A percentile compares a stretch with the other conserved stretches of the same genome.
Conservation (phyloP, 1,140 invertebrate genomes). For the Cyrtorhinus lividipennis region DNA sequence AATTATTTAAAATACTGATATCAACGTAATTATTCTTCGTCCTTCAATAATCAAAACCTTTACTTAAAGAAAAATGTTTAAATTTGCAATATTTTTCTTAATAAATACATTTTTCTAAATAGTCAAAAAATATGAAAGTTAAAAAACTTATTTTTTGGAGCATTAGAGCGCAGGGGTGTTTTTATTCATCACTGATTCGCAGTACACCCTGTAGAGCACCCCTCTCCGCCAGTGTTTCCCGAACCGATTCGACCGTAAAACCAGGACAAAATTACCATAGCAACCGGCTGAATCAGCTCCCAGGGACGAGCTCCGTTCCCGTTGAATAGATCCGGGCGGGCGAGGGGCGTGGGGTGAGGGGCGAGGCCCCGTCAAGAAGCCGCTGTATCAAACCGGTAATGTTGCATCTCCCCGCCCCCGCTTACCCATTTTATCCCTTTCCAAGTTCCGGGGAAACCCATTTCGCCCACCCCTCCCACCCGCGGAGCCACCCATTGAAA, state of each 20-base stretch:
- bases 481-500: not conserved
- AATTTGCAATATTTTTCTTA: too few relatives aligned
- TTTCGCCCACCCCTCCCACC: not conserved
- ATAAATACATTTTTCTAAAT: too few relatives aligned
- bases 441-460: too few relatives aligned
- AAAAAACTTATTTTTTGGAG: too few relatives aligned
- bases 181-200: not conserved
- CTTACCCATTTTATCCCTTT: not conserved
- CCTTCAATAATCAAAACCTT: too few relatives aligned
- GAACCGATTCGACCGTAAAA: not conserved
- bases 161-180: too few relatives aligned
- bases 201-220: not conserved
- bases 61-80: too few relatives aligned
- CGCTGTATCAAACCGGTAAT: not conserved
- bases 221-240: not conserved
- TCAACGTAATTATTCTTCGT: too few relatives aligned
- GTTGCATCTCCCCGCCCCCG: not conserved
- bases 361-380: slow-evolving; percentile 6
- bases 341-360: not conserved
- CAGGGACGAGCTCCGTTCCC: not conserved
- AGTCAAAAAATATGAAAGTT: too few relatives aligned
- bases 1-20: too few relatives aligned
- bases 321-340: not conserved
- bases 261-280: not conserved
- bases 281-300: not conserved